phyloP scores from a whole-genome alignment of 1,140 invertebrate species.

The Drosophila subpulchrella region DNA sequence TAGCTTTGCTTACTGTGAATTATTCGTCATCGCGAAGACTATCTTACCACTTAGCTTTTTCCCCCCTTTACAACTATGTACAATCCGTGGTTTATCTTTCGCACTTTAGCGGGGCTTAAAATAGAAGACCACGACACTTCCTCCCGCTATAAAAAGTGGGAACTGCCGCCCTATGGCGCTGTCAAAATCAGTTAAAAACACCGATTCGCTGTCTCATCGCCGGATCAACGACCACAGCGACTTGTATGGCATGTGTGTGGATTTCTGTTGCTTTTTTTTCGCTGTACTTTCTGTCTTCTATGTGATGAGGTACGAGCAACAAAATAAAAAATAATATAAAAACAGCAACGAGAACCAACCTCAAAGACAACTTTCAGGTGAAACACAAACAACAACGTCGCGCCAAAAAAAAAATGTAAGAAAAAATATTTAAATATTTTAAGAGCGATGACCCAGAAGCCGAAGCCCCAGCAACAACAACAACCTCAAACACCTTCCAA shows the following conservation, averaged over 20 bases:
- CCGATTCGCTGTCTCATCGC: constrained; percentile 59
- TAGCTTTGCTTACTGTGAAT: constrained; percentile 9
- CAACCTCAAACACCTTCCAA: constrained; percentile 68
- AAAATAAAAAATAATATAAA: constrained; percentile 36
- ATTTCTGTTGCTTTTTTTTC: constrained; percentile 29
- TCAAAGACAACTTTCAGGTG: constrained; percentile 80
- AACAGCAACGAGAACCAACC: constrained; percentile 46
- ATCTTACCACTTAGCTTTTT: constrained; percentile 21
- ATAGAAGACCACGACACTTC: constrained; percentile 54
- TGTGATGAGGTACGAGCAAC: constrained; percentile 58
- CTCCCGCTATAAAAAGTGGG: constrained; percentile 12
- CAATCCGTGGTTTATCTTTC: constrained; percentile 26
- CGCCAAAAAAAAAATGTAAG: constrained; percentile 48
- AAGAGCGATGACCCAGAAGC: constrained; percentile 81
- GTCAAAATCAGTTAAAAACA: constrained; percentile 70
- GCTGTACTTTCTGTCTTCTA: constrained; percentile 63
- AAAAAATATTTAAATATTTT: constrained; percentile 82
- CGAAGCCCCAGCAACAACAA: constrained; percentile 52
- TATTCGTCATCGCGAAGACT: background rate
- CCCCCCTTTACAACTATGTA: background rate
- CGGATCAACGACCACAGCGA: constrained; percentile 74
- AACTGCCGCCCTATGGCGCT: constrained; percentile 24
- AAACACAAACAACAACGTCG: constrained; percentile 59
- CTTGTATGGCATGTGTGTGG: constrained; percentile 21
- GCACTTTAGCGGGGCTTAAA: constrained; percentile 42